These are phyloP conservation scores for Rhynchomys soricoides DNA, from an alignment of 2,113 vertebrate species.

Conservation along the genomic window DNA sequence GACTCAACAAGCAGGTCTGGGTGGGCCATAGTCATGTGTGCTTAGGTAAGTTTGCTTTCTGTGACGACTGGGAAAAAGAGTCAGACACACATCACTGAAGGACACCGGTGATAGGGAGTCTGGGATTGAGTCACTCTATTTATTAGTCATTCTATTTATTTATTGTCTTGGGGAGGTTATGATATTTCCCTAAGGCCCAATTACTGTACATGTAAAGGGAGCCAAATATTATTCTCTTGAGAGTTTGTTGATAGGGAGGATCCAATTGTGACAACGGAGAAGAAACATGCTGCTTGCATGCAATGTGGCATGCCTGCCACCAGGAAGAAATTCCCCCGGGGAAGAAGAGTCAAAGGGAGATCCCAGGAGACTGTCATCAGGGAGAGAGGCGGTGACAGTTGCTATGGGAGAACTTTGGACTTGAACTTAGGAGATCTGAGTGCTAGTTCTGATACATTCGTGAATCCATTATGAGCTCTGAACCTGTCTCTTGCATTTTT, in stretches of 20 bases:
- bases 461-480: neutral
- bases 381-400: too few relatives aligned
- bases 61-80: neutral
- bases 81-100: neutral
- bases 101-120: neutral
- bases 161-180: constrained; percentile 4
- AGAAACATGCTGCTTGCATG: neutral
- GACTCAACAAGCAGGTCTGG: neutral
- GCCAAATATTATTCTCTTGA: neutral
- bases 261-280: neutral
- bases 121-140: neutral
- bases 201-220: neutral
- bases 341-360: neutral
- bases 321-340: too few relatives aligned
- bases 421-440: neutral
- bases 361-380: neutral
- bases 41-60: neutral
- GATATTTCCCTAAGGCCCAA: constrained; percentile 3
- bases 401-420: neutral
- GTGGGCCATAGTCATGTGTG: neutral
- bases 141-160: too few relatives aligned
- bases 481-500: neutral
- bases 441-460: neutral
- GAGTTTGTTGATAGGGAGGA: neutral
- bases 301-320: neutral